Evolutionary conservation across 2,888 invertebrate genomes (phyloP), one percentile per base, ranked within the genome.

Genomic region (Platypus cylindrus): DNA sequence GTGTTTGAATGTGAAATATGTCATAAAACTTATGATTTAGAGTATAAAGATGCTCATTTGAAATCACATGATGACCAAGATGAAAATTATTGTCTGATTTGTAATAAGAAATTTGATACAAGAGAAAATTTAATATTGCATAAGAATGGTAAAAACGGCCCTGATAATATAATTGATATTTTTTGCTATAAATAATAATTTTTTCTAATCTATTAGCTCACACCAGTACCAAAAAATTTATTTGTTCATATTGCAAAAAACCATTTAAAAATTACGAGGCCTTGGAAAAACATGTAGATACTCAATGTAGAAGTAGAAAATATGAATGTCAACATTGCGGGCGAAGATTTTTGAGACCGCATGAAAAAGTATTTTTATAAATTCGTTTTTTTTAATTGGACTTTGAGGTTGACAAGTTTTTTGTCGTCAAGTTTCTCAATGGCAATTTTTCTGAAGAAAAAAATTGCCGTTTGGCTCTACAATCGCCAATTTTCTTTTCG

Each of bases 261-360:
- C 47, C 54, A 0, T 64, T 62, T 41, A 43, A 49, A 9, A 54
- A 48, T n/a, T 49, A 51, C 26, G 51, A 55, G n/a, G 48, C 51
- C 4, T 45, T 62, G 18, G 50, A 56, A 27, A 50, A 56, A 11
- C 62, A 62, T 36, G 45, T 58, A 3, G 45, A 44, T 13, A 52
- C 50, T 12, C 50, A 58, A 20, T 53, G 58, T 34, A 53, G 56
- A 23, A 51, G 60, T 34, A 58, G 67, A 11, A 73, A 73, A 2
- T 83, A 80, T 56, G 69, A 68, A 30, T 84, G 84, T 49, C 67
- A 74, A 37, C 82, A 75, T 52, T 84, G 84, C 49, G 73, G 71
- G 0, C 67, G 79, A 34, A 66, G 75, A 40, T 84, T 84, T 49
- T 66, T 73, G 2, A 65, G 81, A 25, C 82, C 84, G 0, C 81